Evolutionary conservation across 2,797 vertebrate genomes (phyloP), one percentile per base, ranked within the genome.

Genomic region (Typhlichthys subterraneus): DNA sequence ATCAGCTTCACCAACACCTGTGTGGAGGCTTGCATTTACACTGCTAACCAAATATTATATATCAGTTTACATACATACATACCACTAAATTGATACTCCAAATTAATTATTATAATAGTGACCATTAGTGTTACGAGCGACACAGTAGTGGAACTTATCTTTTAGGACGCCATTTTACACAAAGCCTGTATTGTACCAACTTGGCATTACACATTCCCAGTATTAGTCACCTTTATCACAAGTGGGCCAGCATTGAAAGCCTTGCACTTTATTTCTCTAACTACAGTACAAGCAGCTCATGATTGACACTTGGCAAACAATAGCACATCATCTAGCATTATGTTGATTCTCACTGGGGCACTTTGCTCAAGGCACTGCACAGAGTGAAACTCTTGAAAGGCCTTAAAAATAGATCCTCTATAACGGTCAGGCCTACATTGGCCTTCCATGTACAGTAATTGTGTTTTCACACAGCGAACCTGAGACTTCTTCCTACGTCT

Each of bases 381-480:
- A 79, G 72, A 83, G 72, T 53, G 54, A 59, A 80, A 72, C 59
- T 76, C 60, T 61, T 64, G 46, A 79, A 72, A 73, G 42, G 51
- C 33, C 76, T 81, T 85, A 80, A 80, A 59, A 84, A 83, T 81
- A 76, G 75, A 74, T 49, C 66, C 65, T 75, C 72, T 69, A 70
- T 82, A 78, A 79, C 61, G 73, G 72, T 69, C 38, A 1, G 64
- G 67, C 69, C 75, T 69, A 71, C 69, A 59, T 47, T 73, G 65
- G 73, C 73, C 78, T 82, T 84, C 7, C 7, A 84, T 70, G 77
- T 55, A 29, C 23, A 29, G 48, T 61, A 80, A 76, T 59, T 65
- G 69, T 70, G 71, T 38, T 53, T 75, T 70, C 70, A 62, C 65
- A 80, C 70, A 70, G 45, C 51, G n/a, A 76, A 19, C 66, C 52